A percentile compares a stretch with the other conserved stretches of the same genome.
Evolutionary conservation across 2,888 invertebrate genomes (phyloP).

Genomic region (Ophonus ardosiacus): DNA sequence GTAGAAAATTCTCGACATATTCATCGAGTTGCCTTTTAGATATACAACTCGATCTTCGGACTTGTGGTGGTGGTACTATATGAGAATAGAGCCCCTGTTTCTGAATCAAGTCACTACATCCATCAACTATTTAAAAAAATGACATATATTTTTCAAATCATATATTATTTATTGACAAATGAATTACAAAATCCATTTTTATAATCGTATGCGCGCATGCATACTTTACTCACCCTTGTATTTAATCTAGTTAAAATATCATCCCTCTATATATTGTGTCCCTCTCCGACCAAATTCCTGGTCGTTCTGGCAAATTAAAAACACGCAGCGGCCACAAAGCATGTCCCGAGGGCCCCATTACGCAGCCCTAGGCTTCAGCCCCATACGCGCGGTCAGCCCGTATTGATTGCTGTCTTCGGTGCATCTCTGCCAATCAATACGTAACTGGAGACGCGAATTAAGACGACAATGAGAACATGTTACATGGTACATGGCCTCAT

Average conservation of each 20-base stretch:
- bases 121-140: too few species aligned
- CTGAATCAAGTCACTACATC: too few species aligned
- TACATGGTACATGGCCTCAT: too few species aligned
- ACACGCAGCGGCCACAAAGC: slow-evolving; percentile 50
- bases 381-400: neutral
- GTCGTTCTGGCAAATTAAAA: slow-evolving; percentile 47
- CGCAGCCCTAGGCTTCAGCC: neutral
- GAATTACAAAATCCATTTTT: neutral
- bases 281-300: neutral
- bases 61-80: too few species aligned
- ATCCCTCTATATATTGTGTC: neutral
- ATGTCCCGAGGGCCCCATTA: slow-evolving; percentile 45
- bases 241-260: neutral
- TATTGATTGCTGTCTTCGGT: slow-evolving; percentile 15
- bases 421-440: neutral
- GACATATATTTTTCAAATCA: too few species aligned
- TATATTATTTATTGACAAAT: too few species aligned
- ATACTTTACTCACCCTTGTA: neutral
- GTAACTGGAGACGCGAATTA: neutral
- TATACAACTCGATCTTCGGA: too few species aligned
- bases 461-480: neutral
- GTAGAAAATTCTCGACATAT: too few species aligned
- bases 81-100: too few species aligned
- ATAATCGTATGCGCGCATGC: neutral
- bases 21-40: too few species aligned